phyloP scores from a whole-genome alignment of 1,140 invertebrate genomes.

The Drosophila nigromelanica region DNA sequence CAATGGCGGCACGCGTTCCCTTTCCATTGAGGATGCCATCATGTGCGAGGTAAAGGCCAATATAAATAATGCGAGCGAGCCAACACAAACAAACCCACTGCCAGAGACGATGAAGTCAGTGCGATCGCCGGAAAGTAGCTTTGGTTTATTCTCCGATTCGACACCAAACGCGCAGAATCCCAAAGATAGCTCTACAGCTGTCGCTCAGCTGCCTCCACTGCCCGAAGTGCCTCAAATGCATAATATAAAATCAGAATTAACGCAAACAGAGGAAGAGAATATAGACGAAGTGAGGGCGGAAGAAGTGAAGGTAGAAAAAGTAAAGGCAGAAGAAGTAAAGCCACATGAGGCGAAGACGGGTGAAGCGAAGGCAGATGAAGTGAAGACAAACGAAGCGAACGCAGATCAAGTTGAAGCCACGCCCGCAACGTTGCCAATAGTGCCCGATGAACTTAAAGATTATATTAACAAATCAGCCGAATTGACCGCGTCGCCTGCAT shows the following conservation, averaged over 20 bases:
- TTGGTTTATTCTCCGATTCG: conserved; percentile 9
- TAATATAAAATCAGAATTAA: conserved; percentile 14
- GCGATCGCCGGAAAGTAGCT: conserved; percentile 10
- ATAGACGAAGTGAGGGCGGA: neutral
- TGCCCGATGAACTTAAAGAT: conserved; percentile 20
- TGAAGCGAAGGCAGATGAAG: neutral
- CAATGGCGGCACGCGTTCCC: conserved; percentile 6
- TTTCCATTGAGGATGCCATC: conserved; percentile 72
- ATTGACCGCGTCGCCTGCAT: conserved; percentile 44
- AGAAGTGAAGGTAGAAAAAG: neutral
- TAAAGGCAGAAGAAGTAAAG: neutral
- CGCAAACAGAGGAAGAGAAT: neutral
- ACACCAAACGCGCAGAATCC: neutral
- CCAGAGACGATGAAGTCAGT: conserved; percentile 8
- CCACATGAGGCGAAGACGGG: neutral
- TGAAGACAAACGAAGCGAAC: neutral
- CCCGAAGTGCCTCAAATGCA: conserved; percentile 2
- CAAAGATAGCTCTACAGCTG: conserved; percentile 5
- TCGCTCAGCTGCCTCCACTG: neutral
- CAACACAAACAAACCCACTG: neutral
- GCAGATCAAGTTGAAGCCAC: neutral
- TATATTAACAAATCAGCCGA: conserved; percentile 30
- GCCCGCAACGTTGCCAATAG: neutral
- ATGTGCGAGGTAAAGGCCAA: conserved; percentile 70
- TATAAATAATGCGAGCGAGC: conserved; percentile 45